Conservation (phyloP, 2,113 vertebrate genomes). For the Anguilla japonica region DNA sequence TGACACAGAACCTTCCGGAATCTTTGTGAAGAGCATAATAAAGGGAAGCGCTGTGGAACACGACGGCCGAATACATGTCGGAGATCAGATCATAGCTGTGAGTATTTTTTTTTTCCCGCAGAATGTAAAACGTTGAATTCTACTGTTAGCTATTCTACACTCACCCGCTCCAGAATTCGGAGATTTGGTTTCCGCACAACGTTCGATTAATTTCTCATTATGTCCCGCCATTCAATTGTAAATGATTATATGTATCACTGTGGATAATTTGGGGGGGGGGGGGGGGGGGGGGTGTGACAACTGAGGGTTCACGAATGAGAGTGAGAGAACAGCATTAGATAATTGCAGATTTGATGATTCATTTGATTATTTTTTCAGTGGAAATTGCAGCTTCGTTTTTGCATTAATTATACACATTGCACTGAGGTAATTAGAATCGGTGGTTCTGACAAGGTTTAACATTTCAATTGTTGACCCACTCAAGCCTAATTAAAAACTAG, state of each 20-base stretch:
- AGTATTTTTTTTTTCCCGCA: conserved; percentile 54
- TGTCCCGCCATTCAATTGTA: conserved; percentile 37
- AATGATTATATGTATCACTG: conserved; percentile 9
- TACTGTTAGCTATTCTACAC: background rate
- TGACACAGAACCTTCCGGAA: conserved; percentile 84
- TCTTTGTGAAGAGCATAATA: conserved; percentile 90
- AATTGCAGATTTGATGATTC: conserved; percentile 25
- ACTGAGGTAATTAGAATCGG: conserved; percentile 16
- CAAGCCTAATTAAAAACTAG: background rate
- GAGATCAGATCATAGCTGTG: conserved; percentile 90
- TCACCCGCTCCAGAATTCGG: background rate
- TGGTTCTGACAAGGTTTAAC: conserved; percentile 16
- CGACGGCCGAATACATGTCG: conserved; percentile 84
- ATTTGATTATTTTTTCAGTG: conserved; percentile 18
- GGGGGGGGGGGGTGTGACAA: background rate
- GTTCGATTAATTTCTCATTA: conserved; percentile 50
- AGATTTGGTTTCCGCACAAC: background rate
- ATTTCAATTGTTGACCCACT: conserved; percentile 16
- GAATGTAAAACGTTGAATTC: conserved; percentile 4
- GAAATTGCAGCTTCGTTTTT: conserved; percentile 13
- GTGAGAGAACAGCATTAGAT: conserved; percentile 17
- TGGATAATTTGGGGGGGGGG: background rate
- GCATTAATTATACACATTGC: conserved; percentile 18
- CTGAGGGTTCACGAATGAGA: background rate
- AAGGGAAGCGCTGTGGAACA: conserved; percentile 86